Base-by-base conservation (phyloP, 2,797 vertebrate species). In the Fistularia commersonii region DNA sequence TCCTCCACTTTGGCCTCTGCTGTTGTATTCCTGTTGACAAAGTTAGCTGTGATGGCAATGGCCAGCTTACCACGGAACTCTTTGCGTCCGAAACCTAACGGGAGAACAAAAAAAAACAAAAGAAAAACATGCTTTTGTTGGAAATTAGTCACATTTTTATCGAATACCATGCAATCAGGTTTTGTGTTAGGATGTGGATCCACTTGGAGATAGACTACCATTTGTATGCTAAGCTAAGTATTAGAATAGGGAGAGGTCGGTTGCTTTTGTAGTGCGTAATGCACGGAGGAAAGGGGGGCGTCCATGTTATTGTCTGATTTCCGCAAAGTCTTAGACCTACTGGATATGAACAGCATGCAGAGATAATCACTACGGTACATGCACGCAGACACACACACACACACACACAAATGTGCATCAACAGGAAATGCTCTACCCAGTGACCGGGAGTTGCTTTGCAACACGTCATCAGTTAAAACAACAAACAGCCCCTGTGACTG, bases 1-100 rank as follows among this genome's bases (percentile, higher is more conserved):
- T 99, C 97, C 67, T 98, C 97, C 72, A 98, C 97, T 73, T 94
- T 97, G 45, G 96, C 96, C 80, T 99, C 97, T 0, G 95, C 96
- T 0, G 96, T 97, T 11, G 95, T 98, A 82, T 99, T 98, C 78
- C 94, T 92, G 82, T 99, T 99, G 47, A 99, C 92, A 51, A 99
- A 99, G 87, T 99, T 99, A 59, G 97, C 97, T 0, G 97, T 99
- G 80, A 99, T 96, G 5, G 96, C 97, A 23, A 99, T 99, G 46
- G 97, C 97, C 70, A 99, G 67, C 79, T 98, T 98, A 36, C 97
- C 97, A 47, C 97, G 90, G 65, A 98, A 99, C 79, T 99, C 97
- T 64, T 98, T 99, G 36, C 94, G 94, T 57, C 80, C 76, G 64
- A 99, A 99, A 33, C 96, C 97, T 99, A 81, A 0, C 2, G 2